A percentile compares a stretch with the other conserved stretches of the same genome.
phyloP scores from a whole-genome alignment of 2,797 vertebrate species.

The Malurus leucopterus region DNA sequence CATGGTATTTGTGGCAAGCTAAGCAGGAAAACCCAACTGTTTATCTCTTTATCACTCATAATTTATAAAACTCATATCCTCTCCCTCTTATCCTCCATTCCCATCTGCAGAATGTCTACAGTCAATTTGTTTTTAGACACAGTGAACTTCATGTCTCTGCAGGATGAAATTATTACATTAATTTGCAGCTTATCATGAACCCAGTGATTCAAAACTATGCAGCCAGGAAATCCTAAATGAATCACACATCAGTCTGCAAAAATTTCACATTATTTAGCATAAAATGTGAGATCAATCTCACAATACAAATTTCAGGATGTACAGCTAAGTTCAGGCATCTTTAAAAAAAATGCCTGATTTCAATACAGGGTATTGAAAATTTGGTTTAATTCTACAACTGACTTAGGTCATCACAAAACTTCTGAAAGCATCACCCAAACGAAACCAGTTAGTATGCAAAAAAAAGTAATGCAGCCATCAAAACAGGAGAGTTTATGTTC shows the following conservation, averaged over 20 bases:
- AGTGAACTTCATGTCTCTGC: not conserved
- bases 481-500: not conserved
- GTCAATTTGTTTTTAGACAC: not conserved
- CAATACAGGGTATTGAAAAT: not conserved
- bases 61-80: not conserved
- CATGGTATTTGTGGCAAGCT: not conserved
- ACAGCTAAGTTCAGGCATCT: not conserved
- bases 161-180: not conserved
- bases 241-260: not conserved
- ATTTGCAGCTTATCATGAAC: slow-evolving; percentile 11
- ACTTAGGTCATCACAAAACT: not conserved
- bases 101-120: not conserved
- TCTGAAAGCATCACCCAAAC: not conserved
- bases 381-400: not conserved
- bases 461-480: fast-evolving
- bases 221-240: not conserved
- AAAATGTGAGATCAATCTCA: not conserved
- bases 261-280: not conserved
- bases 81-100: not conserved
- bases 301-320: not conserved
- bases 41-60: not conserved
- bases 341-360: not conserved
- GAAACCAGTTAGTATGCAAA: not conserved
- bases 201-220: not conserved
- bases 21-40: not conserved